Conservation (phyloP, 2,797 vertebrate species). For the Galagoides demidoff region DNA sequence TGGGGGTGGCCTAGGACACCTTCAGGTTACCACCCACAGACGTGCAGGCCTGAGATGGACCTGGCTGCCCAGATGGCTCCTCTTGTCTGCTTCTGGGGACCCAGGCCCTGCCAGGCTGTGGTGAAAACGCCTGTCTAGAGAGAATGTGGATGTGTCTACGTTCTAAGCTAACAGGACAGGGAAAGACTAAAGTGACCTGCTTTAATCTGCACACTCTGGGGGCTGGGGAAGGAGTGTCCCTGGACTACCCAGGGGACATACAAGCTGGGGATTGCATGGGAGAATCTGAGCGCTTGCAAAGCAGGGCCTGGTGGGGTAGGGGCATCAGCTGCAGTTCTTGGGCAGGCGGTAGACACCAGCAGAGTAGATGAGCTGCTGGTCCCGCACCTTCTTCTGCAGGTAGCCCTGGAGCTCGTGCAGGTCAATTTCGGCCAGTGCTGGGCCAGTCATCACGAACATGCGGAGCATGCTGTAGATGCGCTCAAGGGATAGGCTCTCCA, state of each 20-base stretch:
- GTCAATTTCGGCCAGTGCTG: constrained; percentile 96
- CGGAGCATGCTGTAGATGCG: constrained; percentile 98
- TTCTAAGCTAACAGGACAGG: neutral
- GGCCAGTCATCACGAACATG: constrained; percentile 97
- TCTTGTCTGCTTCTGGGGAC: no score
- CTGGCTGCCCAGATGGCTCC: neutral
- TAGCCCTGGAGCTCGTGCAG: constrained; percentile 96
- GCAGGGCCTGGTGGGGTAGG: accelerated
- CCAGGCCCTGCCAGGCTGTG: neutral
- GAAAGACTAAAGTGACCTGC: neutral
- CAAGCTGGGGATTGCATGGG: neutral
- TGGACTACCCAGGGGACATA: neutral
- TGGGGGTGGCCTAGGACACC: accelerated
- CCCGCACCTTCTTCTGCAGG: constrained; percentile 96
- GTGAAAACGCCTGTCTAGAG: accelerated
- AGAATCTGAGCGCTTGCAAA: neutral
- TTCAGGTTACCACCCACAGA: neutral
- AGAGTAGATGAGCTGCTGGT: constrained; percentile 94
- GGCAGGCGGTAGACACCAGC: constrained; percentile 96
- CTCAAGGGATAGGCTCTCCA: constrained; percentile 97
- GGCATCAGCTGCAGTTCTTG: constrained; percentile 87
- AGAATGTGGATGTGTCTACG: accelerated
- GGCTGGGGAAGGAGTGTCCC: neutral
- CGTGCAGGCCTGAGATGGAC: neutral
- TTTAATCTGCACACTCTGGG: constrained; percentile 48